Conservation (phyloP, 2,888 invertebrate genomes). For the Lycophotia porphyrea region DNA sequence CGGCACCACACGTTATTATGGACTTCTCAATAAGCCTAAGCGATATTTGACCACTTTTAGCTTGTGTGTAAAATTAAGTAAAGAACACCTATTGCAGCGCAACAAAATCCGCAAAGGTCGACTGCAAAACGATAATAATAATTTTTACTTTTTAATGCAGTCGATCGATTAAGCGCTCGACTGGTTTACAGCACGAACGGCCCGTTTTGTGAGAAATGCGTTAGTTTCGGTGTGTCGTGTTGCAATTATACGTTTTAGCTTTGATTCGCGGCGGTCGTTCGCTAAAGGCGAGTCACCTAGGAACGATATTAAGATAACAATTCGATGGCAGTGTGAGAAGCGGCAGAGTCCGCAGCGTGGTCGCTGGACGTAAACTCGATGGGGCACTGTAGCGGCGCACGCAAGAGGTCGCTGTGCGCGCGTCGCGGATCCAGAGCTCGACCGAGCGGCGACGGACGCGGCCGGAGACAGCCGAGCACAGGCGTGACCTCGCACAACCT, state of each 20-base stretch:
- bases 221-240: slow-evolving; percentile 67
- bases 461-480: slow-evolving; percentile 80
- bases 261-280: slow-evolving; percentile 80
- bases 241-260: slow-evolving; percentile 71
- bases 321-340: slow-evolving; percentile 87
- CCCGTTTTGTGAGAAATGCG: slow-evolving; percentile 75
- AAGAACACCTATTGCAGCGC: slow-evolving; percentile 77
- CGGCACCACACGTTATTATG: slow-evolving; percentile 79
- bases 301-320: slow-evolving; percentile 86
- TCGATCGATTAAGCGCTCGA: slow-evolving; percentile 87
- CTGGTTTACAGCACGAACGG: slow-evolving; percentile 79
- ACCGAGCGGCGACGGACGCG: slow-evolving; percentile 78
- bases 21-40: slow-evolving; percentile 73
- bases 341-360: slow-evolving; percentile 87
- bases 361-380: slow-evolving; percentile 84
- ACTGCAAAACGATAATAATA: slow-evolving; percentile 85
- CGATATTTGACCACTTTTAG: slow-evolving; percentile 73
- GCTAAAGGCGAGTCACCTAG: slow-evolving; percentile 80
- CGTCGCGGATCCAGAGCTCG: slow-evolving; percentile 75
- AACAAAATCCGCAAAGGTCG: slow-evolving; percentile 84
- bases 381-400: slow-evolving; percentile 83
- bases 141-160: slow-evolving; percentile 87
- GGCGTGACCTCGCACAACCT: slow-evolving; percentile 89
- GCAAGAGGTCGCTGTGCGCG: slow-evolving; percentile 85
- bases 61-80: slow-evolving; percentile 73